Percentiles rank a stretch among this genome's conserved stretches.
These are phyloP conservation scores for Abrostola triplasia DNA, from an alignment of 2,888 invertebrate genomes.

Conservation along the genomic window DNA sequence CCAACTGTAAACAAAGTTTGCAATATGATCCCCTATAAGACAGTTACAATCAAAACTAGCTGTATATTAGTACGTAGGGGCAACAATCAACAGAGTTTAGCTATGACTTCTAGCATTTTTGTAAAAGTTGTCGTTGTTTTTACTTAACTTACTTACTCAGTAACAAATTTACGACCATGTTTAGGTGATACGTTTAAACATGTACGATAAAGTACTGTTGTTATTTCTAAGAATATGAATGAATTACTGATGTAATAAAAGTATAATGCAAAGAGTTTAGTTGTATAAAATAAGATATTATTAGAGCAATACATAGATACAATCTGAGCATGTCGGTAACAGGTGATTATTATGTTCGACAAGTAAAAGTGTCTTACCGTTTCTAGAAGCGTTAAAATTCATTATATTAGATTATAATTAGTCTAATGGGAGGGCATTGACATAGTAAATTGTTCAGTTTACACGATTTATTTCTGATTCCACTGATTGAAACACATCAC, in stretches of 20 bases:
- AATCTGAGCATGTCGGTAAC: conserved; percentile 23
- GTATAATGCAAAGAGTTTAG: background rate
- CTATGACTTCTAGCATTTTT: background rate
- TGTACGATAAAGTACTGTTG: conserved; percentile 1
- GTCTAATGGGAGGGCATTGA: conserved; percentile 58
- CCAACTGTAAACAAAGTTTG: conserved; percentile 66
- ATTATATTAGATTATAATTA: conserved; percentile 61
- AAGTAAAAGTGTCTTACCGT: conserved; percentile 68
- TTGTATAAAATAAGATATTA: conserved; percentile 19
- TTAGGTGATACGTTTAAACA: background rate
- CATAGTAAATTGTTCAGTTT: conserved; percentile 72
- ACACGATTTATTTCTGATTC: conserved; percentile 64
- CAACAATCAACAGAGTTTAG: background rate
- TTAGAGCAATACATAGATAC: conserved; percentile 11
- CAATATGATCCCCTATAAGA: background rate
- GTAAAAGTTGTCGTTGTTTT: background rate
- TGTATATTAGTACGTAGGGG: background rate
- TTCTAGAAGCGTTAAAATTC: conserved; percentile 86
- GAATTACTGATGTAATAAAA: conserved; percentile 4
- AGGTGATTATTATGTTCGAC: conserved; percentile 21
- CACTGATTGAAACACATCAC: conserved; percentile 80
- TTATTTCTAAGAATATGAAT: background rate
- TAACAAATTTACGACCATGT: conserved; percentile 4
- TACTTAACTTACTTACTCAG: too few relatives aligned
- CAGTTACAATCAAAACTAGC: background rate